These are phyloP conservation scores for Gambelia wislizenii DNA, from an alignment of 2,797 vertebrate genomes.

Conservation along the genomic window DNA sequence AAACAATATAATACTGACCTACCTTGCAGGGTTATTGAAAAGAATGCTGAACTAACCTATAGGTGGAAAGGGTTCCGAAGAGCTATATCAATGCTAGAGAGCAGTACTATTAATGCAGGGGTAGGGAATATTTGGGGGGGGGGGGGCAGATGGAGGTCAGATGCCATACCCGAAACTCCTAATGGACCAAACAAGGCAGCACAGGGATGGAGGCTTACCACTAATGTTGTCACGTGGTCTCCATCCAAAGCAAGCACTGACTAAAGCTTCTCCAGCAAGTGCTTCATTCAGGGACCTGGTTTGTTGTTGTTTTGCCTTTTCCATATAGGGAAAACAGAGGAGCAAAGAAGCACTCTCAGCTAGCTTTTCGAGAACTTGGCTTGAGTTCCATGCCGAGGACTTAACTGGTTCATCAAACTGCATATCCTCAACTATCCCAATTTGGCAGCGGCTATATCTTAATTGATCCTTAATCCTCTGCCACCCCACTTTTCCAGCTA, in stretches of 20 bases:
- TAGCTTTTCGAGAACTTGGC: too few species aligned
- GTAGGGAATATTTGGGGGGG: background rate
- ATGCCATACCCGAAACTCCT: background rate
- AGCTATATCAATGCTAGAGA: background rate
- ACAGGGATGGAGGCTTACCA: background rate
- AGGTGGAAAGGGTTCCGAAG: background rate
- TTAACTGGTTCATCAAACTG: too few species aligned
- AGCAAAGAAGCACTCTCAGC: background rate
- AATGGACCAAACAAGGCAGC: too few species aligned
- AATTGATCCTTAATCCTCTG: too few species aligned
- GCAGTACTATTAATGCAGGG: background rate
- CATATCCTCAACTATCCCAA: too few species aligned
- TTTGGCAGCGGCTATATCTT: too few species aligned
- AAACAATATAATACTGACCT: background rate
- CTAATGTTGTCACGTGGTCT: background rate
- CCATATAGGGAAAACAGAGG: background rate
- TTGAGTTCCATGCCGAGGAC: too few species aligned
- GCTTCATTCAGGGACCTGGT: background rate
- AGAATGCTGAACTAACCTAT: background rate
- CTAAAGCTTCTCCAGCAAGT: background rate
- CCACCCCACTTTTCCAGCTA: too few species aligned
- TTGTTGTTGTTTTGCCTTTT: too few species aligned
- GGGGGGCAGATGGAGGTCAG: background rate
- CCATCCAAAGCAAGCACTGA: background rate
- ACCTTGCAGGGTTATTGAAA: constrained; percentile 3